Conservation (phyloP, 53 echinoderm and acorn worm genomes). For the Actinopyga echinites region DNA sequence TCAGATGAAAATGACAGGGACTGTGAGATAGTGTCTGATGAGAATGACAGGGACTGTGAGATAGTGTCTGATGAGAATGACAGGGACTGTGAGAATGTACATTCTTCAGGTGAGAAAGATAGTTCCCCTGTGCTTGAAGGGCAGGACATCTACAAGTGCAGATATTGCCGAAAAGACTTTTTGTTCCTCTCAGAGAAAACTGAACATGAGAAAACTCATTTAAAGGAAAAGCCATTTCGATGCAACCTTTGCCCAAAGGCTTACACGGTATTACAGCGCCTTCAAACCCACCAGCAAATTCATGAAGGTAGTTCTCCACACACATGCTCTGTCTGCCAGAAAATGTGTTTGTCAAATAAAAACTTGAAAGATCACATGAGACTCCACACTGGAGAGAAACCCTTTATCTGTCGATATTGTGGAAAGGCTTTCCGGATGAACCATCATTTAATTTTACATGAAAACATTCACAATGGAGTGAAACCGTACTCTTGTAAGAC, state of each 20-base stretch:
- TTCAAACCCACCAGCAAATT: constrained; percentile 8
- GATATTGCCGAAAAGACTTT: constrained; percentile 18
- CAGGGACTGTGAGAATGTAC: too few relatives aligned
- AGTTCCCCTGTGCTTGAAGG: too few relatives aligned
- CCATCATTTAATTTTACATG: constrained; percentile 17
- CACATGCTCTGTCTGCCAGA: constrained; percentile 5
- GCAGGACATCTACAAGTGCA: constrained; percentile 19
- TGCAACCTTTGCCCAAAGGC: constrained; percentile 9
- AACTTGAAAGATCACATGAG: constrained; percentile 11
- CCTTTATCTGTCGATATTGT: constrained; percentile 22
- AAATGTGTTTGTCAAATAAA: constrained; percentile 7
- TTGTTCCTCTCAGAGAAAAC: constrained; percentile 11
- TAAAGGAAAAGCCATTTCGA: constrained; percentile 9
- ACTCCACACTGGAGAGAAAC: constrained; percentile 26
- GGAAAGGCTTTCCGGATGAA: constrained; percentile 25
- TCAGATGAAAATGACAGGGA: too few relatives aligned
- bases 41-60: too few relatives aligned
- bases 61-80: too few relatives aligned
- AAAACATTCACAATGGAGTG: constrained; percentile 22
- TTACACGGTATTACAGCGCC: constrained; percentile 4
- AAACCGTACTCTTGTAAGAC: constrained; percentile 23
- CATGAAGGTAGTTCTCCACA: constrained; percentile 14
- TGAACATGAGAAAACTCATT: constrained; percentile 13
- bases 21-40: too few relatives aligned
- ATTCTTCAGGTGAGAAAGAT: too few relatives aligned